Conservation (phyloP, 2,113 vertebrate genomes). For the Dipodomys ordii region DNA sequence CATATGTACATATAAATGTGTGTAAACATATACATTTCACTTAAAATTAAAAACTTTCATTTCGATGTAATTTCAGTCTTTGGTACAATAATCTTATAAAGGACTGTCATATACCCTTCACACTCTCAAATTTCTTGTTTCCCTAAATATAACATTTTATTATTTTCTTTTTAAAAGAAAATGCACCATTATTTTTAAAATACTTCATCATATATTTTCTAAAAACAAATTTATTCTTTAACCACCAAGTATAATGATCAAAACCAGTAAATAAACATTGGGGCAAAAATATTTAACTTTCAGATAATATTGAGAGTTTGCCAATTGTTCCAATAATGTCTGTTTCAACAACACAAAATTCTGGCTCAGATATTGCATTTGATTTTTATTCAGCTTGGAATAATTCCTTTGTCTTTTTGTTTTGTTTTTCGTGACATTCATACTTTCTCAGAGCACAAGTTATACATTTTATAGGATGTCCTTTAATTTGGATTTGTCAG, state of each 20-base stretch:
- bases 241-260: not conserved
- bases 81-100: not conserved
- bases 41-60: slow-evolving; percentile 51
- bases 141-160: slow-evolving; percentile 28
- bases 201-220: not conserved
- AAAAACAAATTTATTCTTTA: slow-evolving; percentile 5
- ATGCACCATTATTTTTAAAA: not conserved
- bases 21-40: not conserved
- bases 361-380: not conserved
- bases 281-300: not conserved
- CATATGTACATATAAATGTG: not conserved
- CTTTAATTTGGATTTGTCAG: slow-evolving; percentile 29
- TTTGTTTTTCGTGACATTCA: not conserved
- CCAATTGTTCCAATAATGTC: slow-evolving; percentile 3
- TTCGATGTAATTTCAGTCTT: slow-evolving; percentile 34
- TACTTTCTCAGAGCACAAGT: not conserved
- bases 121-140: not conserved
- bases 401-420: not conserved
- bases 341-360: not conserved
- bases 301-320: not conserved
- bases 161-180: slow-evolving; percentile 28
- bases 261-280: slow-evolving; percentile 3
- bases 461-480: slow-evolving; percentile 1
- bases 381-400: slow-evolving; percentile 28
- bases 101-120: not conserved